Evolutionary conservation across 2,797 vertebrate genomes (phyloP), one percentile per base, ranked within the genome.

Genomic region (Acipenser transmontanus): DNA sequence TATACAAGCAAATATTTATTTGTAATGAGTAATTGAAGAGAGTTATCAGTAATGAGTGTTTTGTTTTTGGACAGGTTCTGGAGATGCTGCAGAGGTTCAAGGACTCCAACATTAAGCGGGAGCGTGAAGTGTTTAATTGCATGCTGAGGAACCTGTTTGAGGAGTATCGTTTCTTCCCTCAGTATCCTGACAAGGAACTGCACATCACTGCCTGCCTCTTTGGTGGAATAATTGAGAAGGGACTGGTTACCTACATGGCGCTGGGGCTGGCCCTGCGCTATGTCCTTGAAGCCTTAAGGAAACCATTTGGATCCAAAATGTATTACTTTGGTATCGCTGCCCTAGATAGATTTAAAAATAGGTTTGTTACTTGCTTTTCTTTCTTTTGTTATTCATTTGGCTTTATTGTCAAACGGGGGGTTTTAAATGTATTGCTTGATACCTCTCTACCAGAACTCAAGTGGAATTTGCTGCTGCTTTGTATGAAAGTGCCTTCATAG

Each of bases 241-340:
- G 97, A 80, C 93, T 99, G n/a, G 97, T 99, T 66, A 99, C 97
- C 6, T 99, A 99, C 61, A 99, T 99, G 97, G 97, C 97, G 4
- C 76, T 99, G 65, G 97, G 97, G 64, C 86, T 99, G 75, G 97
- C 97, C 63, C 88, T 99, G 17, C 86, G 96, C 85, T 99, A 99
- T 68, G 97, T 99, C 76, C 94, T 99, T 66, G 97, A 99, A 92
- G 97, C 97, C 81, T 93, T 99, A 87, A 91, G 97, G 78, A 99
- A 99, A 84, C 96, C 97, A 62, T 99, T 90, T 66, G 94, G 93
- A 72, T 96, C 97, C 75, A 99, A 99, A 92, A 99, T 99, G 97
- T 99, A 99, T 91, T 99, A 96, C 86, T 99, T 99, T 86, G 97
- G 97, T 70, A 99, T 99, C 65, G 97, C 97, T 81, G 97, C 97